phyloP scores from a whole-genome alignment of 2,888 invertebrate species.

The Diogma glabrata region DNA sequence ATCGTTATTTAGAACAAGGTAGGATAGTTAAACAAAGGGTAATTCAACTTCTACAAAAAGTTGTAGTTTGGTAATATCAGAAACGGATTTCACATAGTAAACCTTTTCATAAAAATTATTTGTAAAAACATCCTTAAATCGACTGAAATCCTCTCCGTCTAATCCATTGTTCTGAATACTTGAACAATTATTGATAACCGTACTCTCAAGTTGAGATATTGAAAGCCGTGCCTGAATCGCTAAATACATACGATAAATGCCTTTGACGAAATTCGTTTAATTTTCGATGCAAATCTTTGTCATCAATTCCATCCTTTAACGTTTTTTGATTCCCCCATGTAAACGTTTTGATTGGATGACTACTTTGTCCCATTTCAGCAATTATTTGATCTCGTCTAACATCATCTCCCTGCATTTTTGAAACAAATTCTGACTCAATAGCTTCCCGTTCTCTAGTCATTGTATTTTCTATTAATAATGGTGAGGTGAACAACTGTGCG shows the following conservation, averaged over 20 bases:
- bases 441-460: conserved; percentile 80
- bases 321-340: conserved; percentile 76
- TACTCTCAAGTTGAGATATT: conserved; percentile 31
- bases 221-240: conserved; percentile 56
- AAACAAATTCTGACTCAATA: conserved; percentile 82
- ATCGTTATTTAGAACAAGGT: no score
- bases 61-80: conserved; percentile 55
- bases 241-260: conserved; percentile 82
- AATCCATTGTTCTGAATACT: conserved; percentile 55
- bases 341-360: conserved; percentile 64
- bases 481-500: conserved; percentile 77
- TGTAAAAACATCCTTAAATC: conserved; percentile 32
- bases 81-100: conserved; percentile 64
- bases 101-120: conserved; percentile 29
- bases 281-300: conserved; percentile 53
- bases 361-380: conserved; percentile 47
- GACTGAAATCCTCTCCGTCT: conserved; percentile 48
- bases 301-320: conserved; percentile 52
- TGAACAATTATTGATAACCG: conserved; percentile 48
- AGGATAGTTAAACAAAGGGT: no score
- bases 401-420: conserved; percentile 61
- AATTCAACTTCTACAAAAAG: no score
- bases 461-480: conserved; percentile 71
- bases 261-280: conserved; percentile 62
- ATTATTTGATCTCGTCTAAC: conserved; percentile 67